Evolutionary conservation across 2,113 vertebrate species (phyloP).

Genomic region (Alectura lathami): DNA sequence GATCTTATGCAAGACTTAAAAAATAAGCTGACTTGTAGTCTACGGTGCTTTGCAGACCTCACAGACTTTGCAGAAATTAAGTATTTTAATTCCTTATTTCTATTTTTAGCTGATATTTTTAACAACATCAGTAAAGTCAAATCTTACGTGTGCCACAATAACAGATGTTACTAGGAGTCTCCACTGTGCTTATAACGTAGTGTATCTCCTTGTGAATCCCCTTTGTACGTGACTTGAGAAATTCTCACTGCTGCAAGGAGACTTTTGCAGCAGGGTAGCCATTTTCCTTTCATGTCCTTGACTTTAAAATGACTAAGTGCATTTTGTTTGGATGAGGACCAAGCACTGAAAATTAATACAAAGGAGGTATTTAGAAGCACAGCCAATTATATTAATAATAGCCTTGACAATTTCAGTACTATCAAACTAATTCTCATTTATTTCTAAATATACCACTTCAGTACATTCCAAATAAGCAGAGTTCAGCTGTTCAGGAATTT

Average conservation of each 20-base stretch:
- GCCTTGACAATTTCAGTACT: constrained; percentile 24
- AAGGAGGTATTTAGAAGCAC: constrained; percentile 49
- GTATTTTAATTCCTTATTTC: constrained; percentile 25
- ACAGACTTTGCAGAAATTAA: constrained; percentile 25
- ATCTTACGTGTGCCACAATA: neutral
- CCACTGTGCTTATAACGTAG: constrained; percentile 28
- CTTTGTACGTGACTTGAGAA: constrained; percentile 52
- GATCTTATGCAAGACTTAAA: neutral
- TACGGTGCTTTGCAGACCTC: constrained; percentile 30
- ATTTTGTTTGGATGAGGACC: constrained; percentile 34
- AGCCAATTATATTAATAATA: constrained; percentile 49
- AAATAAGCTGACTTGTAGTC: constrained; percentile 13
- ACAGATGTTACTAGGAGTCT: constrained; percentile 33
- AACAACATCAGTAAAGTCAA: constrained; percentile 8
- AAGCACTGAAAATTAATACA: constrained; percentile 29
- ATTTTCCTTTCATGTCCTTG: constrained; percentile 78
- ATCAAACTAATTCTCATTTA: constrained; percentile 52
- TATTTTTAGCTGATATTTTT: constrained; percentile 25
- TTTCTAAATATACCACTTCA: constrained; percentile 57
- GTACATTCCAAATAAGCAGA: constrained; percentile 57
- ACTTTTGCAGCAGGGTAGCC: constrained; percentile 74
- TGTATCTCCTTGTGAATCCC: constrained; percentile 7
- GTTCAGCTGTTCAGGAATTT: constrained; percentile 49
- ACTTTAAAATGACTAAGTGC: constrained; percentile 72
- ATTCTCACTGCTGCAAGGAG: constrained; percentile 63